Percentiles rank a stretch among this genome's conserved stretches.
Conservation (phyloP, 1,140 invertebrate genomes). For the Tachypleus tridentatus region DNA sequence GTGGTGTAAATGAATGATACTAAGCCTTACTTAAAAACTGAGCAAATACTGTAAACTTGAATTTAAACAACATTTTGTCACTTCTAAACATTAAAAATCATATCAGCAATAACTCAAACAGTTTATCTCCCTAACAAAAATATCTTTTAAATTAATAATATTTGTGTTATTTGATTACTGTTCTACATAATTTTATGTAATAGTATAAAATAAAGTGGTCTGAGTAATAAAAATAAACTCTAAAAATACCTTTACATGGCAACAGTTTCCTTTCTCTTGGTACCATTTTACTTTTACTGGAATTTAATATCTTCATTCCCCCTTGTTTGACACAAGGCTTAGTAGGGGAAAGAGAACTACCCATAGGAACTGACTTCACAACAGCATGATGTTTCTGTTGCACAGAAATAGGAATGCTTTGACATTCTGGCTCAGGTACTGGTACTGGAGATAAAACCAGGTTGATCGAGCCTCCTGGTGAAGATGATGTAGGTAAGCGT, state of each 20-base stretch:
- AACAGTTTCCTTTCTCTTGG: constrained; percentile 29
- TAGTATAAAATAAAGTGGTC: too few relatives aligned
- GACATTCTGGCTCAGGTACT: not conserved
- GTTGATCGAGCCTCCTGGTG: constrained; percentile 5
- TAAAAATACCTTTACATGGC: constrained; percentile 42
- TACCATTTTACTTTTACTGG: constrained; percentile 27
- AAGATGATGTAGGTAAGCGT: constrained; percentile 11
- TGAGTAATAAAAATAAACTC: constrained; percentile 11
- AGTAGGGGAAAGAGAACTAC: constrained; percentile 15
- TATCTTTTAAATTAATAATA: not conserved
- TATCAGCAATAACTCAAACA: too few relatives aligned
- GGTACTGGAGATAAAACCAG: not conserved
- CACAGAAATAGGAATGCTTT: not conserved
- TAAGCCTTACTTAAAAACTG: too few relatives aligned
- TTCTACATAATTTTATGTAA: too few relatives aligned
- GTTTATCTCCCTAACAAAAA: constrained; percentile 16
- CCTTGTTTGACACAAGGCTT: constrained; percentile 13
- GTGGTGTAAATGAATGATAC: too few relatives aligned
- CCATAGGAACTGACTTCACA: constrained; percentile 2
- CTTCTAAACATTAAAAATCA: too few relatives aligned
- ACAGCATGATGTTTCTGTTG: not conserved
- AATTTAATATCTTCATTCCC: constrained; percentile 21
- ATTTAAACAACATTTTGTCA: too few relatives aligned
- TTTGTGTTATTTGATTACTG: too few relatives aligned
- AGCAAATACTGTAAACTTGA: too few relatives aligned